A percentile compares a stretch with the other conserved stretches of the same genome.
phyloP scores from a whole-genome alignment of 2,797 vertebrate genomes.

The Anableps anableps region DNA sequence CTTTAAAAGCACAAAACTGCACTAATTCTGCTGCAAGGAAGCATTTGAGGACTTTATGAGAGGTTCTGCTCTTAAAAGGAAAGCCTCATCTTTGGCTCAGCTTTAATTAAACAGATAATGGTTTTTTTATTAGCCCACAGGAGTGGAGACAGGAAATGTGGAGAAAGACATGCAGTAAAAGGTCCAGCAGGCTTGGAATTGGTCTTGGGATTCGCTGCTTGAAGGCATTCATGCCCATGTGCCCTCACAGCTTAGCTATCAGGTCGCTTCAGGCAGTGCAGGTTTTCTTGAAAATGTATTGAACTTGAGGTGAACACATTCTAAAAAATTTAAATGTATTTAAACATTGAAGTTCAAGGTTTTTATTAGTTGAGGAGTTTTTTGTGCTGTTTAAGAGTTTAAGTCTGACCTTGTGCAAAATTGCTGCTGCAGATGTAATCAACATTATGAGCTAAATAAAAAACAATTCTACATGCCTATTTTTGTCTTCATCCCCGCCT shows the following conservation, averaged over 20 bases:
- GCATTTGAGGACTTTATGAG: conserved; percentile 12
- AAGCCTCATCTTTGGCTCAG: conserved; percentile 16
- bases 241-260: conserved; percentile 12
- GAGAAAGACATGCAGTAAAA: conserved; percentile 6
- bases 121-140: conserved; percentile 14
- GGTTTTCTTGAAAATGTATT: conserved; percentile 24
- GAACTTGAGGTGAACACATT: not conserved
- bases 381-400: conserved; percentile 29
- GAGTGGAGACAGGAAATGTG: conserved; percentile 11
- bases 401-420: conserved; percentile 4
- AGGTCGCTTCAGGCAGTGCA: not conserved
- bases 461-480: conserved; percentile 29
- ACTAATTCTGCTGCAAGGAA: conserved; percentile 9
- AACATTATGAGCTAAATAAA: conserved; percentile 29
- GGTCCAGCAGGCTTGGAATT: conserved; percentile 11
- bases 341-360: conserved; percentile 18
- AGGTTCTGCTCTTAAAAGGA: conserved; percentile 19
- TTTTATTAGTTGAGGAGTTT: conserved; percentile 37
- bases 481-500: conserved; percentile 53
- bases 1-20: not conserved
- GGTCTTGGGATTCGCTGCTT: conserved; percentile 15
- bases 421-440: conserved; percentile 17
- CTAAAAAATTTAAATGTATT: conserved; percentile 32
- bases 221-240: conserved; percentile 20
- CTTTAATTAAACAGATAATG: conserved; percentile 30